Evolutionary conservation across 2,113 vertebrate genomes (phyloP).

Genomic region (Bos javanicus): DNA sequence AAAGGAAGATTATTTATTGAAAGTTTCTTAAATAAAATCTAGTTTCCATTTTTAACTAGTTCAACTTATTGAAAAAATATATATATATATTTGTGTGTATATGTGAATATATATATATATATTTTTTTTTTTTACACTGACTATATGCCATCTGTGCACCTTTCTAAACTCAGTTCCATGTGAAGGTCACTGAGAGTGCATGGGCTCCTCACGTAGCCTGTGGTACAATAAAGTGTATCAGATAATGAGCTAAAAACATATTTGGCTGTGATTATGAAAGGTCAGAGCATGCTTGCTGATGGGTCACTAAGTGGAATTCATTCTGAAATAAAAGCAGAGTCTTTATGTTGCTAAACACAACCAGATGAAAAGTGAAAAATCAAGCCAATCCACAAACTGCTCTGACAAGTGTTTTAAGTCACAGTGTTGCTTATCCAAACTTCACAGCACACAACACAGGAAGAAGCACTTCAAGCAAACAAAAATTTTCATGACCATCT

Average conservation of each 20-base stretch:
- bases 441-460: background rate
- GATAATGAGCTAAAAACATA: background rate
- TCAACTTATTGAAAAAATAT: background rate
- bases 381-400: background rate
- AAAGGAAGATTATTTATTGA: background rate
- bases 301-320: background rate
- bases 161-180: background rate
- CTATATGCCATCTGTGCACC: background rate
- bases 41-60: background rate
- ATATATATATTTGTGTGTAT: background rate
- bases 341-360: background rate
- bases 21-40: slow-evolving; percentile 1
- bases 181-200: background rate
- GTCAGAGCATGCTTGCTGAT: background rate
- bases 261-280: background rate
- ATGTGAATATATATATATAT: background rate
- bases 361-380: background rate
- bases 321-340: slow-evolving; percentile 1
- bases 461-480: background rate
- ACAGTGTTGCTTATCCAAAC: background rate
- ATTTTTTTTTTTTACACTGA: background rate
- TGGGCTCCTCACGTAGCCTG: background rate
- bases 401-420: background rate
- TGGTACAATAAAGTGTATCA: background rate
- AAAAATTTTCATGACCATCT: background rate